Conservation (phyloP, 2,888 invertebrate species). For the Polymixis flavicincta region DNA sequence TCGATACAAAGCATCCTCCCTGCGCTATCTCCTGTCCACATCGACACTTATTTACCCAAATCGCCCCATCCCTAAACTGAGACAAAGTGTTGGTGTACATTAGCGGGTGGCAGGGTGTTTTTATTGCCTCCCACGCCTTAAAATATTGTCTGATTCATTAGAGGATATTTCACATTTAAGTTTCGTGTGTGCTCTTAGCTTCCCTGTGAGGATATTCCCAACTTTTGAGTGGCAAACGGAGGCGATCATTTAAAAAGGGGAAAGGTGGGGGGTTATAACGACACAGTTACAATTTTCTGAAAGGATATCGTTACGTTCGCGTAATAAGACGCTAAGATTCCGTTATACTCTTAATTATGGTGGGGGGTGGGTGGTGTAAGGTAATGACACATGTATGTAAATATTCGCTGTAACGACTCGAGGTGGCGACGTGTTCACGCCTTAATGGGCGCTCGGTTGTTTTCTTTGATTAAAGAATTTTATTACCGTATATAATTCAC, state of each 20-base stretch:
- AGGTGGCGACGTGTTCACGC: slow-evolving; percentile 89
- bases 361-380: slow-evolving; percentile 71
- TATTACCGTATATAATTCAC: slow-evolving; percentile 90
- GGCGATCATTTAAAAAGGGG: slow-evolving; percentile 84
- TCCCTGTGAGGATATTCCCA: slow-evolving; percentile 79
- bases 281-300: slow-evolving; percentile 90
- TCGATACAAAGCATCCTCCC: slow-evolving; percentile 60
- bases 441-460: slow-evolving; percentile 89
- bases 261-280: slow-evolving; percentile 79
- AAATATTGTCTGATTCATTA: slow-evolving; percentile 91
- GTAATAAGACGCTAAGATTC: slow-evolving; percentile 91
- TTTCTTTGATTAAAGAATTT: slow-evolving; percentile 91
- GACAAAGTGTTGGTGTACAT: slow-evolving; percentile 89
- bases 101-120: slow-evolving; percentile 85
- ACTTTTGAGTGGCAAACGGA: slow-evolving; percentile 81
- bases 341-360: slow-evolving; percentile 90
- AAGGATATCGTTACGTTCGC: slow-evolving; percentile 90
- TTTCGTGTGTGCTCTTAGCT: slow-evolving; percentile 86
- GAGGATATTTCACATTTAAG: slow-evolving; percentile 90
- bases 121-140: slow-evolving; percentile 89
- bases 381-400: slow-evolving; percentile 91
- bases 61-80: slow-evolving; percentile 85
- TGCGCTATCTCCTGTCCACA: slow-evolving; percentile 78
- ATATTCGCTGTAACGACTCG: slow-evolving; percentile 88
- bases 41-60: slow-evolving; percentile 87